phyloP scores from a whole-genome alignment of 2,888 invertebrate genomes.

The Drosophila subsilvestris region DNA sequence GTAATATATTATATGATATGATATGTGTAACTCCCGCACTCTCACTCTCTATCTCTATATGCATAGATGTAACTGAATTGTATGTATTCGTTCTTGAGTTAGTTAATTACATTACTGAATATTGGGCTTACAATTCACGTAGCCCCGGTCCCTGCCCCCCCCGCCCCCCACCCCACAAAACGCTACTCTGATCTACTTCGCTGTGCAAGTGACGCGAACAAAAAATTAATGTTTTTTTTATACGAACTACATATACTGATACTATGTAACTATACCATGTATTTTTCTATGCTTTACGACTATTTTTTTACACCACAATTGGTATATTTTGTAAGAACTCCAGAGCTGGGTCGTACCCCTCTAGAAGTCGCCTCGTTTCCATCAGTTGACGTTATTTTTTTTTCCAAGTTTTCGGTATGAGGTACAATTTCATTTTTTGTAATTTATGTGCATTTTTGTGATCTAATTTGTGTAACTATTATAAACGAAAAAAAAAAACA shows the following conservation, averaged over 20 bases:
- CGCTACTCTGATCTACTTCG: constrained; percentile 33
- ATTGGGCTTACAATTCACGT: constrained; percentile 43
- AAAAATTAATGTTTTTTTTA: constrained; percentile 48
- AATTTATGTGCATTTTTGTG: constrained; percentile 82
- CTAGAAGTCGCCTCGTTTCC: constrained; percentile 37
- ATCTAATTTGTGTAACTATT: constrained; percentile 81
- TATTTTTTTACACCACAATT: constrained; percentile 19
- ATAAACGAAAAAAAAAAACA: constrained; percentile 66
- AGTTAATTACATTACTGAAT: constrained; percentile 25
- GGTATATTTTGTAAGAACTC: constrained; percentile 37
- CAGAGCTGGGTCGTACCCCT: constrained; percentile 28
- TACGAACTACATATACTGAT: constrained; percentile 14
- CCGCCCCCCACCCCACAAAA: not conserved
- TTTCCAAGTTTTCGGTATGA: constrained; percentile 53
- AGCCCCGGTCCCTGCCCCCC: constrained; percentile 29
- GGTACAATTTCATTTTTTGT: constrained; percentile 71
- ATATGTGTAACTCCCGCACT: constrained; percentile 40
- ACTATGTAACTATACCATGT: constrained; percentile 33
- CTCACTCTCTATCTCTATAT: constrained; percentile 40
- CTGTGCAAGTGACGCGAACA: constrained; percentile 62
- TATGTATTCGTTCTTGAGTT: constrained; percentile 46
- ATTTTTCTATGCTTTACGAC: constrained; percentile 45
- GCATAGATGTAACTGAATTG: constrained; percentile 33
- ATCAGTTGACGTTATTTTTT: constrained; percentile 38
- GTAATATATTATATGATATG: constrained; percentile 56